phyloP scores from a whole-genome alignment of 1,140 invertebrate species.

The Anadara kagoshimensis region DNA sequence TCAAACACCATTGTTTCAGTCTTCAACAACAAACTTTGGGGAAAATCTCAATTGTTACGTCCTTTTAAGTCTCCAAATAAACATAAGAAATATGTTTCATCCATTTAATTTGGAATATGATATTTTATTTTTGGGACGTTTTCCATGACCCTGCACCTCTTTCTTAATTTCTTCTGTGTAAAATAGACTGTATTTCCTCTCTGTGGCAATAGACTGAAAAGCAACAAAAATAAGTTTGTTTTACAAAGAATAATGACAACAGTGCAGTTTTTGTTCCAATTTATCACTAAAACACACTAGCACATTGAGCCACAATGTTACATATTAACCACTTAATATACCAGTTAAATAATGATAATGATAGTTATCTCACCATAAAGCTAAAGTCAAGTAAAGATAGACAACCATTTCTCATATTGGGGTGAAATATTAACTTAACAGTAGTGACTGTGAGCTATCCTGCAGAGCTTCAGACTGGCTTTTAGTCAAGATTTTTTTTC shows the following conservation, averaged over 20 bases:
- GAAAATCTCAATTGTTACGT: not conserved
- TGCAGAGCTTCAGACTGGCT: too few species aligned
- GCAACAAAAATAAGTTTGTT: slow-evolving; percentile 3
- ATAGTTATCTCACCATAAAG: not conserved
- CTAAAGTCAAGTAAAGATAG: not conserved
- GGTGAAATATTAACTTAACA: not conserved
- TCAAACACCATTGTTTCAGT: not conserved
- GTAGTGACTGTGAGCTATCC: not conserved
- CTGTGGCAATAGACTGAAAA: slow-evolving; percentile 71
- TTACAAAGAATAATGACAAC: not conserved
- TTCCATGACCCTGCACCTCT: slow-evolving; percentile 53
- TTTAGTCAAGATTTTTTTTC: too few species aligned
- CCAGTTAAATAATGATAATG: not conserved
- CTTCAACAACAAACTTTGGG: too few species aligned
- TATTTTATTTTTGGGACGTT: slow-evolving; percentile 48
- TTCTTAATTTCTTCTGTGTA: slow-evolving; percentile 47
- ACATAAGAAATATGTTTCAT: too few species aligned
- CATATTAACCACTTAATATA: not conserved
- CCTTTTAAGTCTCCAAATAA: too few species aligned
- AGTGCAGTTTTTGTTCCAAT: not conserved
- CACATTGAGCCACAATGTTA: not conserved
- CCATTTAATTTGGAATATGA: slow-evolving; percentile 42
- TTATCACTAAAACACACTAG: too few species aligned
- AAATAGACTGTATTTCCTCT: slow-evolving; percentile 63
- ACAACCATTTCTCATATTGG: not conserved